Conservation (phyloP, 2,113 vertebrate species). For the Pelvicachromis taeniatus region DNA sequence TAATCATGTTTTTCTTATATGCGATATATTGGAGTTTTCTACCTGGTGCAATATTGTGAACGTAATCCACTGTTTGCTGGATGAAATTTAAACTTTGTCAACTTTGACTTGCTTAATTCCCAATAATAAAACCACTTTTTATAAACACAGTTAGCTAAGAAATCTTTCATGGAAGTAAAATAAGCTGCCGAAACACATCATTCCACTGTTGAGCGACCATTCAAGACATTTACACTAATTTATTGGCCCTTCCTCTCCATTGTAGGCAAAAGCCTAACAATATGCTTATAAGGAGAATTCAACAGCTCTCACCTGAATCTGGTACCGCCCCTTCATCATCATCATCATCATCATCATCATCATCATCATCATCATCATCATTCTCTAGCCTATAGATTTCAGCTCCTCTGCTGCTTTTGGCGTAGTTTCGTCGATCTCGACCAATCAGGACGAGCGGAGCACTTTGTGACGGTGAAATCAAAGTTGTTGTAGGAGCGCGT, state of each 20-base stretch:
- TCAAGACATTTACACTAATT: background rate
- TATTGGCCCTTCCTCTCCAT: background rate
- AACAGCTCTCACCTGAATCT: background rate
- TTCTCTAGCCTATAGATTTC: conserved; percentile 8
- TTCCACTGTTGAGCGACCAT: background rate
- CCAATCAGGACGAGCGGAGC: conserved; percentile 41
- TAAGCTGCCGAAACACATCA: background rate
- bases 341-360: background rate
- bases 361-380: background rate
- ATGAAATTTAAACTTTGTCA: background rate
- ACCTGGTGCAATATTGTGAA: background rate
- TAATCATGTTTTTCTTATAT: background rate
- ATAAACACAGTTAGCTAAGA: background rate
- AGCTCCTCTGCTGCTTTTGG: background rate
- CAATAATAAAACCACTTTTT: background rate
- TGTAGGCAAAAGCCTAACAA: background rate
- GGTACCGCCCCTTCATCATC: background rate
- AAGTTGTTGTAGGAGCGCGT: conserved; percentile 61
- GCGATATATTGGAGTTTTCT: background rate
- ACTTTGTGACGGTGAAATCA: conserved; percentile 47
- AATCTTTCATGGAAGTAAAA: background rate
- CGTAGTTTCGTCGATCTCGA: background rate
- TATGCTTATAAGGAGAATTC: background rate
- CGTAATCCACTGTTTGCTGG: background rate
- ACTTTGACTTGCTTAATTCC: background rate